Evolutionary conservation across 2,113 vertebrate genomes (phyloP).

Genomic region (Mohoua ochrocephala): DNA sequence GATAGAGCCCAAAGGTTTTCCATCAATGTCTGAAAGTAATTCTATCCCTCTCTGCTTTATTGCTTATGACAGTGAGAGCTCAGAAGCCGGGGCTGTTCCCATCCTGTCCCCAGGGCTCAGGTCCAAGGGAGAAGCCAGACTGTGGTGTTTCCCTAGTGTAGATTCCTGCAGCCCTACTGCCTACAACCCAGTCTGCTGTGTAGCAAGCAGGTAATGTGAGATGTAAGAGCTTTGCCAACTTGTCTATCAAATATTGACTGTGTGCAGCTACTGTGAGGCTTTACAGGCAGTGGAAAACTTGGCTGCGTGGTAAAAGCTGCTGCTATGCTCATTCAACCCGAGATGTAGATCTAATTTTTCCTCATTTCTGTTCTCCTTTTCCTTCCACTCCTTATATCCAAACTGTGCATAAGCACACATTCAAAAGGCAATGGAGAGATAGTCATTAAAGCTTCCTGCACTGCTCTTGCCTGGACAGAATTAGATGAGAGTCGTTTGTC

Average conservation of each 20-base stretch:
- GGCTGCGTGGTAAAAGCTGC: background rate
- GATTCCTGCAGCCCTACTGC: background rate
- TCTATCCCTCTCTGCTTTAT: background rate
- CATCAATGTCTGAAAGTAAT: background rate
- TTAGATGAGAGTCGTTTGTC: background rate
- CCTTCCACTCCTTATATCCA: background rate
- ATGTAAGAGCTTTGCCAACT: background rate
- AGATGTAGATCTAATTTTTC: background rate
- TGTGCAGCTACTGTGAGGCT: background rate
- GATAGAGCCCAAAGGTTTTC: background rate
- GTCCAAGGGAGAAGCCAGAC: background rate
- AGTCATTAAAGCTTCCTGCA: background rate
- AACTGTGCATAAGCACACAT: background rate
- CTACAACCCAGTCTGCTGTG: background rate
- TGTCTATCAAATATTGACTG: slow-evolving; percentile 8
- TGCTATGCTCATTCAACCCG: background rate
- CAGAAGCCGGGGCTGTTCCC: background rate
- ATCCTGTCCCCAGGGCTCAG: background rate
- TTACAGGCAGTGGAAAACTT: background rate
- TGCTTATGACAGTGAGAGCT: background rate
- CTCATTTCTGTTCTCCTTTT: background rate
- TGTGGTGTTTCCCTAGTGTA: background rate
- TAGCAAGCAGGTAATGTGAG: background rate
- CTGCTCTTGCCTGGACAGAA: background rate
- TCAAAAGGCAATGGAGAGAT: background rate